phyloP scores from a whole-genome alignment of 2,888 invertebrate species.

The Oeneis ivallda region DNA sequence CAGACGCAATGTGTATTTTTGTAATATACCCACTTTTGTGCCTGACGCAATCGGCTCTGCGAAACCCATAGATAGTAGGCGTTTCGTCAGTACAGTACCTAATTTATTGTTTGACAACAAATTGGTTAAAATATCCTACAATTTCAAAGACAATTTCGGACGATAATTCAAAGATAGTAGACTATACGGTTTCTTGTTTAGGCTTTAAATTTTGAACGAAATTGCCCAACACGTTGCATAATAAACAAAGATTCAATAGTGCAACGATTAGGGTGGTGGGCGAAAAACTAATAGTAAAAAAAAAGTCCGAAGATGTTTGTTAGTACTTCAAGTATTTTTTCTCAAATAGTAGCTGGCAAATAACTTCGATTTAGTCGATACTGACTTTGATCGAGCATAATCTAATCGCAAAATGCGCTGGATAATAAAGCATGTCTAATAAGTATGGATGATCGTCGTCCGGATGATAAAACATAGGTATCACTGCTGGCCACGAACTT shows the following conservation, averaged over 20 bases:
- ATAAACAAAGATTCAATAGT: background rate
- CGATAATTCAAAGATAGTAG: slow-evolving; percentile 1
- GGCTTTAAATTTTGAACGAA: background rate
- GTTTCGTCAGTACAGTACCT: slow-evolving; percentile 24
- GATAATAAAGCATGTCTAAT: no score
- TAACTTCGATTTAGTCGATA: no score
- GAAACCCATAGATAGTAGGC: slow-evolving; percentile 22
- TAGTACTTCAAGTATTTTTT: no score
- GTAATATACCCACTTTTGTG: slow-evolving; percentile 51
- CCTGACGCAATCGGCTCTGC: slow-evolving; percentile 37
- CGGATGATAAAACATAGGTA: no score
- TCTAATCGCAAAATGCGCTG: no score
- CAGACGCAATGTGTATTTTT: slow-evolving; percentile 50
- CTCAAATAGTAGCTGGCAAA: no score
- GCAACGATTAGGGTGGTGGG: no score
- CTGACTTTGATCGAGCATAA: no score
- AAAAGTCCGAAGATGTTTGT: no score
- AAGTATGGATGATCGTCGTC: no score
- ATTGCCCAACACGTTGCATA: slow-evolving; percentile 5
- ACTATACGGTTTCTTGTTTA: background rate
- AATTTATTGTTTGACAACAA: slow-evolving; percentile 27
- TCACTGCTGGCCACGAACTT: no score
- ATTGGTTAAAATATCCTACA: slow-evolving; percentile 15
- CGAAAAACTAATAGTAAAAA: no score
- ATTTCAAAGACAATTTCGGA: slow-evolving; percentile 14